These are phyloP conservation scores for Pterostichus madidus DNA, from an alignment of 2,888 invertebrate species.

Conservation along the genomic window DNA sequence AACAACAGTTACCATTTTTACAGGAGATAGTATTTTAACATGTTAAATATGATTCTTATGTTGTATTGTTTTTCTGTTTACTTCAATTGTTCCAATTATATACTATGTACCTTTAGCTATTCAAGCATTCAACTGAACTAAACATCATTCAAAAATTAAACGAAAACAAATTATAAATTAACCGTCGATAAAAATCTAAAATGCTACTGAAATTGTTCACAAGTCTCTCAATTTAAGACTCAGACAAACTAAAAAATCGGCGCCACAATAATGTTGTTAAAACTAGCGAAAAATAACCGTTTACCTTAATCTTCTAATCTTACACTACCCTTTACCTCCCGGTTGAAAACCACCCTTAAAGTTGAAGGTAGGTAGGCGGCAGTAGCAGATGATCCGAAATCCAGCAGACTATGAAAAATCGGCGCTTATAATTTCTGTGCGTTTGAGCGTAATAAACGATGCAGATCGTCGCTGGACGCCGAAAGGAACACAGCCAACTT, in stretches of 20 bases:
- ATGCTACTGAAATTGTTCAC: neutral
- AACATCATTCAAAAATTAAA: neutral
- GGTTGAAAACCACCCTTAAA: neutral
- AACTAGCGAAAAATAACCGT: constrained; percentile 73
- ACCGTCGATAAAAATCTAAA: constrained; percentile 3
- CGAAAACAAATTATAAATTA: neutral
- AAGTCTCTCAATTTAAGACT: too few relatives aligned
- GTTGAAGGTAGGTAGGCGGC: constrained; percentile 1
- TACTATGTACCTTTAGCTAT: too few relatives aligned
- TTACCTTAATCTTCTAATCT: constrained; percentile 74
- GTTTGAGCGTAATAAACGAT: constrained; percentile 74
- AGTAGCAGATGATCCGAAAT: neutral
- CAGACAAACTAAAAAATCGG: constrained; percentile 68
- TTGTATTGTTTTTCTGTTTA: too few relatives aligned
- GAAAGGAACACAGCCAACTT: constrained; percentile 71
- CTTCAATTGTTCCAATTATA: too few relatives aligned
- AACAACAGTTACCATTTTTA: too few relatives aligned
- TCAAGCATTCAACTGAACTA: neutral
- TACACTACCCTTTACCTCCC: constrained; percentile 64
- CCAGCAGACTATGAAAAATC: constrained; percentile 65
- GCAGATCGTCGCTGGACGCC: constrained; percentile 72
- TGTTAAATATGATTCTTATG: too few relatives aligned
- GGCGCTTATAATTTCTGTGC: constrained; percentile 72
- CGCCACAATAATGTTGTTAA: constrained; percentile 72
- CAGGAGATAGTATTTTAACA: too few relatives aligned